Percentiles rank a stretch among this genome's conserved stretches.
phyloP scores from a whole-genome alignment of 2,113 vertebrate species.

The Tringa solitaria region DNA sequence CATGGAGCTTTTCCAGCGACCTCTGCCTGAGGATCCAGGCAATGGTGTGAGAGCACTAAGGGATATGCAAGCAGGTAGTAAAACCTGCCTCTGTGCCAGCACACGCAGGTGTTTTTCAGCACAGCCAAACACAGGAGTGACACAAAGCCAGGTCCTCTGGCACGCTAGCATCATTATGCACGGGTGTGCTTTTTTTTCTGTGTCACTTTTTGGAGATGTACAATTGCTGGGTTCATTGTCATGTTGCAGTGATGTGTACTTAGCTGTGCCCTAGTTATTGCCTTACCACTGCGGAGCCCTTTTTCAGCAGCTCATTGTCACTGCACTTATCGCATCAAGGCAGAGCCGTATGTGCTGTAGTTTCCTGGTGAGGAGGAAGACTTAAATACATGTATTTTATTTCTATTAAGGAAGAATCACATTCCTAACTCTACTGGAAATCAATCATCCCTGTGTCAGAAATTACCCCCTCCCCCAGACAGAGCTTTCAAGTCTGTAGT shows the following conservation, averaged over 20 bases:
- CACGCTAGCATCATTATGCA: rapidly evolving
- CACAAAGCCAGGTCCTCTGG: not conserved
- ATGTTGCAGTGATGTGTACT: rapidly evolving
- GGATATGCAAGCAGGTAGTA: not conserved
- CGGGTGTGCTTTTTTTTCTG: rapidly evolving
- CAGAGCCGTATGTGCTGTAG: rapidly evolving
- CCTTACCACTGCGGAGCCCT: not conserved
- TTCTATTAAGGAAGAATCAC: not conserved
- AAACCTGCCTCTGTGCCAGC: not conserved
- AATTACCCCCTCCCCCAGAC: not conserved
- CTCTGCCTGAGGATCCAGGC: not conserved
- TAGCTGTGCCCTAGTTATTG: not conserved
- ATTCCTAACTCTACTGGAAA: not conserved
- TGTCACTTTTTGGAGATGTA: not conserved
- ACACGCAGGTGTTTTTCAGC: not conserved
- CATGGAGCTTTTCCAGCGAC: not conserved
- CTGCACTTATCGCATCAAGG: rapidly evolving
- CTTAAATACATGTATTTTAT: not conserved
- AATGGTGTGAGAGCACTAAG: rapidly evolving
- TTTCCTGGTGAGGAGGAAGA: not conserved
- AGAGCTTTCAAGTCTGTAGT: not conserved
- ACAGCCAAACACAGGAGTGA: not conserved
- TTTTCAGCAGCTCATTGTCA: not conserved
- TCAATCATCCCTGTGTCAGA: slow-evolving; percentile 8
- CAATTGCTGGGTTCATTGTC: not conserved